phyloP scores from a whole-genome alignment of 2,888 invertebrate species.

The Cerastis rubricosa region DNA sequence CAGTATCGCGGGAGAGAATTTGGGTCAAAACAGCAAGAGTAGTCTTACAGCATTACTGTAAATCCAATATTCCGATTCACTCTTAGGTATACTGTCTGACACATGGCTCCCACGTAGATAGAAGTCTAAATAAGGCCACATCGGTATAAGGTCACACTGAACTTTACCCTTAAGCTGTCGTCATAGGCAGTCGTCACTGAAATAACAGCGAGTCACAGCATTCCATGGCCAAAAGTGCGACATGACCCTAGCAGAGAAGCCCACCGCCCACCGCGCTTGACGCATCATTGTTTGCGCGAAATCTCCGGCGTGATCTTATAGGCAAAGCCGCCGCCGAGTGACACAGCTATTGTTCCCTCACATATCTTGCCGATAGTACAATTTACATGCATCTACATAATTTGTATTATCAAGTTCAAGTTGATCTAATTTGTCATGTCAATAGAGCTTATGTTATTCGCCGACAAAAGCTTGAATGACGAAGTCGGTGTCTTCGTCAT shows the following conservation, averaged over 20 bases:
- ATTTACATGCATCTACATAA: conserved; percentile 55
- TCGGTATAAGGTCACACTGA: background rate
- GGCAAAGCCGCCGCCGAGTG: conserved; percentile 66
- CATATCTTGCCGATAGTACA: conserved; percentile 47
- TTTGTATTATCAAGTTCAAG: conserved; percentile 45
- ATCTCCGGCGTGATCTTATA: conserved; percentile 67
- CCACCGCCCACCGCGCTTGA: conserved; percentile 60
- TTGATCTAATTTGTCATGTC: conserved; percentile 53
- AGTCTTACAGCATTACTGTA: background rate
- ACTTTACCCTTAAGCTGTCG: background rate
- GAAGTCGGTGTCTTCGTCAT: conserved; percentile 9
- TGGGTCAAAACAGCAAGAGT: background rate
- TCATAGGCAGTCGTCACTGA: conserved; percentile 13
- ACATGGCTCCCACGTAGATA: background rate
- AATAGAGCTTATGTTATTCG: conserved; percentile 29
- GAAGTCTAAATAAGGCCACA: conserved; percentile 35
- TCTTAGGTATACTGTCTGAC: conserved; percentile 9
- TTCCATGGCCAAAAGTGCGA: conserved; percentile 5
- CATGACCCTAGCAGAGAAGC: conserved; percentile 51
- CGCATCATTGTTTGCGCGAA: conserved; percentile 66
- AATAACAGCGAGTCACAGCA: conserved; percentile 25
- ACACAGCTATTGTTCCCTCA: conserved; percentile 67
- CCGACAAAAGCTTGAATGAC: conserved; percentile 20
- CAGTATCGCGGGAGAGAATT: background rate
- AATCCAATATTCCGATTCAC: conserved; percentile 5